Evolutionary conservation across 2,113 vertebrate genomes (phyloP).

Genomic region (Talpa occidentalis): DNA sequence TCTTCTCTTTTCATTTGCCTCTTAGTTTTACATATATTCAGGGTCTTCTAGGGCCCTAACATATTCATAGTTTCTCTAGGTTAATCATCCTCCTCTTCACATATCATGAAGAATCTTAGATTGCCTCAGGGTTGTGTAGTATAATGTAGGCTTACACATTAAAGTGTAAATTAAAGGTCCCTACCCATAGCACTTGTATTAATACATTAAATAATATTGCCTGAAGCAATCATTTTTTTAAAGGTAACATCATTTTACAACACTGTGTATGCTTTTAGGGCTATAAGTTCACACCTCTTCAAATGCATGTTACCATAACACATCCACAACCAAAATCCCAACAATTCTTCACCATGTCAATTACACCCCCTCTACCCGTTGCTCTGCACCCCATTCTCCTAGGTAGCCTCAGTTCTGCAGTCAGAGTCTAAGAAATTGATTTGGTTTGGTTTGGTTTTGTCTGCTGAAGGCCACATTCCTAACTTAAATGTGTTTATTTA

Average conservation of each 20-base stretch:
- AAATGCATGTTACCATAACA: no score
- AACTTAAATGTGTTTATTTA: background rate
- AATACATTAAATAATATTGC: background rate
- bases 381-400: no score
- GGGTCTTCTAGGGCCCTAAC: background rate
- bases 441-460: no score
- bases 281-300: no score
- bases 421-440: no score
- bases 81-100: background rate
- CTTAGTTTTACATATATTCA: background rate
- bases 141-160: background rate
- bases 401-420: no score
- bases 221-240: background rate
- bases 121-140: background rate
- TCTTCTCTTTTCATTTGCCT: background rate
- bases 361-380: no score
- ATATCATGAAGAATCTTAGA: background rate
- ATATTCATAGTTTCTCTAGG: background rate
- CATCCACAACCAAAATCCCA: no score
- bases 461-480: background rate
- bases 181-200: background rate
- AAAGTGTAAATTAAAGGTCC: constrained; percentile 28
- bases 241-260: no score
- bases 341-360: no score
- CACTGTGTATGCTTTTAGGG: no score